Percentiles rank a stretch among this genome's conserved stretches.
phyloP scores from a whole-genome alignment of 2,888 invertebrate species.

The Homarus gammarus region DNA sequence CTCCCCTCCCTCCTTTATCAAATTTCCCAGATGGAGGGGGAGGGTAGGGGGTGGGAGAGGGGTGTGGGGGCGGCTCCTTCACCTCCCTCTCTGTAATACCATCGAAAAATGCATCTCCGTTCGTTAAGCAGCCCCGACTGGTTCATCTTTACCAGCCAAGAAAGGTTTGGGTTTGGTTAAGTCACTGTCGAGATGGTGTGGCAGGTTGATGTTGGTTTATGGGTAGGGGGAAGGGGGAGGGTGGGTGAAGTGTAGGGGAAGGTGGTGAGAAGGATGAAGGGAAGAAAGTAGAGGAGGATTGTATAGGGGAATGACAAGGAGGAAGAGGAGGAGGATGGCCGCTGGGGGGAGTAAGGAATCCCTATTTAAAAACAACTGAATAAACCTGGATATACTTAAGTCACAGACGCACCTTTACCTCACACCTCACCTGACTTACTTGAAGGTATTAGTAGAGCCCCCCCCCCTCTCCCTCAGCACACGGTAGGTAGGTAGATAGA shows the following conservation, averaged over 20 bases:
- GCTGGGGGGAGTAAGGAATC: background rate
- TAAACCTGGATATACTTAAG: background rate
- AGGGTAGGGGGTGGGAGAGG: background rate
- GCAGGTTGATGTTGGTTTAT: too few species aligned
- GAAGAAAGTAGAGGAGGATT: background rate
- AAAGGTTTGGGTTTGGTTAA: conserved; percentile 21
- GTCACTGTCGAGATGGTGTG: conserved; percentile 10
- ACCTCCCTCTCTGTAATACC: conserved; percentile 8
- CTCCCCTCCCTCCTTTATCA: conserved; percentile 28
- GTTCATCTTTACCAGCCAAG: conserved; percentile 10
- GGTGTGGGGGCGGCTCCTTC: background rate
- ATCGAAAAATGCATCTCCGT: conserved; percentile 36
- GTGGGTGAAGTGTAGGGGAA: background rate
- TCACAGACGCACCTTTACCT: too few species aligned
- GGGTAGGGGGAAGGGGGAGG: background rate
- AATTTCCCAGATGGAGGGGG: conserved; percentile 9
- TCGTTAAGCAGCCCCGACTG: conserved; percentile 25
- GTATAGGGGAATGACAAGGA: background rate
- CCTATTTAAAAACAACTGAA: background rate
- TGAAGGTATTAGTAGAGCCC: too few species aligned
- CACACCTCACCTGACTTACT: too few species aligned
- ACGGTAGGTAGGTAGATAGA: too few species aligned
- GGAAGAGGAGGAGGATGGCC: background rate
- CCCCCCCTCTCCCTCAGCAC: too few species aligned
- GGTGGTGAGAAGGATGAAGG: background rate